A percentile compares a stretch with the other conserved stretches of the same genome.
Conservation (phyloP, 2,113 vertebrate genomes). For the Chaetodon auriga region DNA sequence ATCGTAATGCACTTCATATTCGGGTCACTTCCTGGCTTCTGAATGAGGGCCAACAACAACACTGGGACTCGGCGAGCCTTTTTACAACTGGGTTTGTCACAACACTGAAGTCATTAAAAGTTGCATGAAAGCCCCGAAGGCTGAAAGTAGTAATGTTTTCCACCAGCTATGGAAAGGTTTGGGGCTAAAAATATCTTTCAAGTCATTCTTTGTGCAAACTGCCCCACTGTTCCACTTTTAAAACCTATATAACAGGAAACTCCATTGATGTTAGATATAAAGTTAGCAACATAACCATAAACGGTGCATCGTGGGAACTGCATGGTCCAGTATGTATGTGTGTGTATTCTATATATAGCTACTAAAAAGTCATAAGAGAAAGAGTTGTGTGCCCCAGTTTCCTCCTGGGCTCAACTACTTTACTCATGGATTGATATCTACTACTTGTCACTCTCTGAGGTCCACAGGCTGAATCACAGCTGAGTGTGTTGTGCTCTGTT, state of each 20-base stretch:
- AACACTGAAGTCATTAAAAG: neutral
- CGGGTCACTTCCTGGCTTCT: neutral
- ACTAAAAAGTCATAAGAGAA: neutral
- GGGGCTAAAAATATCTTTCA: neutral
- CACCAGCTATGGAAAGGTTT: neutral
- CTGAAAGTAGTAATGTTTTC: constrained; percentile 4
- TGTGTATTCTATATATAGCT: no score
- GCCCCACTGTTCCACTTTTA: constrained; percentile 34
- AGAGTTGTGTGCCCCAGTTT: neutral
- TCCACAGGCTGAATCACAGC: neutral
- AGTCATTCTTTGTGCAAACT: neutral
- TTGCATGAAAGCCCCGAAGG: neutral
- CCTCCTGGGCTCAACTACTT: neutral
- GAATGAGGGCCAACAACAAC: constrained; percentile 1
- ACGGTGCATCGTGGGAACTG: no score
- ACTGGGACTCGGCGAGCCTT: neutral
- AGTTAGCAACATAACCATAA: neutral
- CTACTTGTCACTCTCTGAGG: neutral
- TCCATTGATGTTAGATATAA: neutral
- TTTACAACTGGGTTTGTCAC: neutral
- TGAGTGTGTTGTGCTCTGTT: neutral
- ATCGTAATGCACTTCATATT: neutral
- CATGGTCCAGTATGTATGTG: neutral
- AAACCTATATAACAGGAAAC: neutral
- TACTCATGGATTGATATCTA: neutral